phyloP scores from a whole-genome alignment of 2,113 vertebrate genomes.

The Elgaria multicarinata region DNA sequence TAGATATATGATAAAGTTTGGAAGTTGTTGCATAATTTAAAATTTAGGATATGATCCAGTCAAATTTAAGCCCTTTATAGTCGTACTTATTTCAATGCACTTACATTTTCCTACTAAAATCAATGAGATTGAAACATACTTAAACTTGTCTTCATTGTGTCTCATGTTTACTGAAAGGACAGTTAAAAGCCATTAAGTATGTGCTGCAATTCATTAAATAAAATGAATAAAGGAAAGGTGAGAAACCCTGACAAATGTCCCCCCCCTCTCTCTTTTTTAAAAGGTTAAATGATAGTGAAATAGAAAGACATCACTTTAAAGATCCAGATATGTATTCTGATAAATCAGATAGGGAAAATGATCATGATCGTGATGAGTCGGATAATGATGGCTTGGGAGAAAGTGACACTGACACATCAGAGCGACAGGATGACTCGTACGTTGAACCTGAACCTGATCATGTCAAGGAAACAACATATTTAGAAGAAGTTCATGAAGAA shows the following conservation, averaged over 20 bases:
- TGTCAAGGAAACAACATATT: constrained; percentile 88
- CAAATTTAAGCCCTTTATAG: neutral
- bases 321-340: constrained; percentile 96
- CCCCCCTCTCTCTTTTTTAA: constrained; percentile 21
- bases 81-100: neutral
- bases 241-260: too few species aligned
- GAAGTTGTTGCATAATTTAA: neutral
- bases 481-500: constrained; percentile 92
- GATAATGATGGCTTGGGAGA: constrained; percentile 95
- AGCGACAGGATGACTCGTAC: constrained; percentile 94
- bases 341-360: constrained; percentile 96
- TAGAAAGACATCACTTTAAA: constrained; percentile 89
- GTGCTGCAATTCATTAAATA: neutral
- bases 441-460: constrained; percentile 89
- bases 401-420: constrained; percentile 95
- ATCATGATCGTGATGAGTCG: constrained; percentile 94
- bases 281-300: constrained; percentile 93
- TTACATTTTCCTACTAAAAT: neutral
- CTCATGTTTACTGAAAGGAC: neutral
- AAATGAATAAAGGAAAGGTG: neutral
- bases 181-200: neutral
- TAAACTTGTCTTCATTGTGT: neutral
- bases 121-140: neutral
- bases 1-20: neutral
- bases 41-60: too few species aligned